These are phyloP conservation scores for Catagonus wagneri DNA, from an alignment of 2,113 vertebrate species.

Conservation along the genomic window DNA sequence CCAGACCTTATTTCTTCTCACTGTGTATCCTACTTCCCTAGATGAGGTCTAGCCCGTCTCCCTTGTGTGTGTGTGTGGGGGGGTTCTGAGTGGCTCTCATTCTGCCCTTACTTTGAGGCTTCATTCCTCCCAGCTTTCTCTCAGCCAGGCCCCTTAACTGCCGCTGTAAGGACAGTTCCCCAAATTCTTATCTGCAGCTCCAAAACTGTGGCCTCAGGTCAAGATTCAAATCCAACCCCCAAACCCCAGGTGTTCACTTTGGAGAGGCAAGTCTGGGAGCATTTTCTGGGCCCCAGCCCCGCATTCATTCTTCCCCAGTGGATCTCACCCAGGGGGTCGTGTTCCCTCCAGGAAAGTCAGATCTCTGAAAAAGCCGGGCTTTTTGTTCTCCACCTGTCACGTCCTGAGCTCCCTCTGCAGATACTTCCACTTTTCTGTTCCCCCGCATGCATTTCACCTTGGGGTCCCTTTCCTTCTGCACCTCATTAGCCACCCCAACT, in stretches of 20 bases:
- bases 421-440: fast-evolving
- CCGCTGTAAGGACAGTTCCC: neutral
- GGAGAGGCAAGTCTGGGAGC: neutral
- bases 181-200: neutral
- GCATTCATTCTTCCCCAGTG: neutral
- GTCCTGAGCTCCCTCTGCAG: neutral
- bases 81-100: neutral
- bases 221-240: neutral
- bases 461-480: neutral
- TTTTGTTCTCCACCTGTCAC: too few species aligned
- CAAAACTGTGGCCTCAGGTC: neutral
- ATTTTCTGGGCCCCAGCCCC: neutral
- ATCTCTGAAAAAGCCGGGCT: neutral
- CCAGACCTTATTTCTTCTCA: neutral
- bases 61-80: too few species aligned
- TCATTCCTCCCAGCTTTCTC: neutral
- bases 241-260: neutral
- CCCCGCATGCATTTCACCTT: neutral
- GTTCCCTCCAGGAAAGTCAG: neutral
- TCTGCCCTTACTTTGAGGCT: neutral
- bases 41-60: neutral
- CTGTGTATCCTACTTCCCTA: neutral
- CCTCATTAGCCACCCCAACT: neutral
- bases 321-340: neutral
- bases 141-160: neutral